Base-by-base conservation (phyloP, 1,140 invertebrate genomes). In the Apis florea region DNA sequence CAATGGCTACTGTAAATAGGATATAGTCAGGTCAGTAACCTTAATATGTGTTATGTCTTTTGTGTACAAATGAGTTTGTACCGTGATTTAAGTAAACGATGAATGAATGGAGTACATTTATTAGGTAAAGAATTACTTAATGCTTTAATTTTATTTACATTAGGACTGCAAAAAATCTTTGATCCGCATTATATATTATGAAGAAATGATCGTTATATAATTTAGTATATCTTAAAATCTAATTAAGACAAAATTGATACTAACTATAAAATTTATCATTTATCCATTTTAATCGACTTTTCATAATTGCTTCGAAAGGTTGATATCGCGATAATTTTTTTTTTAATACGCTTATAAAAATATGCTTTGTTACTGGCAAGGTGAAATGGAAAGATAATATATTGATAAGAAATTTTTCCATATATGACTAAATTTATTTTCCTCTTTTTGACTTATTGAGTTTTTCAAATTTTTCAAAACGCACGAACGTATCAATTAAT, bases 1-100 rank as follows among this genome's bases (percentile, higher is more conserved):
- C 58, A 77, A 31, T 47, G 49, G 73, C 77, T 79, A 73, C 24
- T 83, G 82, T 83, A 83, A 79, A 83, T 83, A 83, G 63, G 59
- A 24, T 63, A 56, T 70, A 68, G 63, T 66, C 68, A 72, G 68
- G 58, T 79, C 58, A 83, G 68, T 83, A 79, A 79, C 76, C 54
- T 83, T 63, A 58, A n/a, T 47, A 77, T 54, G 26, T 63, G 75
- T 81, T 81, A 79, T 71, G 79, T 77, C 47, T 76, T 63, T 58
- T 26, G 47, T 75, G 72, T 82, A 76, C 64, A 76, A 82, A 82
- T 31, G 69, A 31, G 64, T 75, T 82, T 82, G 72, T 81, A 81
- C 64, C 19, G 24, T 47, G 53, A n/a, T 61, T 63, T 17, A 40
- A 54, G 24, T 53, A 69, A 76, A 69, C 19, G 13, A 47, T 17